These are phyloP conservation scores for Cnemophilus loriae DNA, from an alignment of 2,113 vertebrate genomes.

Conservation along the genomic window DNA sequence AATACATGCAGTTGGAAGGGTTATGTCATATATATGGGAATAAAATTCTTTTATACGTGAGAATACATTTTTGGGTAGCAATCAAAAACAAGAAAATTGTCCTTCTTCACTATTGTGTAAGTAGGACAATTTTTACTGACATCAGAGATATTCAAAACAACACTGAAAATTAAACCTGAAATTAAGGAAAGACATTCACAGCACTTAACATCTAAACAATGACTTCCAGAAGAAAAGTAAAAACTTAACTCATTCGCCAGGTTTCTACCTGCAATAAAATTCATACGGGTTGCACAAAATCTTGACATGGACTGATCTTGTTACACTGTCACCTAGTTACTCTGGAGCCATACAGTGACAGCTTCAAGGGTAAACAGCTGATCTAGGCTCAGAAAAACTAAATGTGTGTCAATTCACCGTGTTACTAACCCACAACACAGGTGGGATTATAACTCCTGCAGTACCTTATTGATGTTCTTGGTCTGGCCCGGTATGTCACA, in stretches of 20 bases:
- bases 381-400: neutral
- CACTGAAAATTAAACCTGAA: neutral
- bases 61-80: neutral
- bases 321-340: neutral
- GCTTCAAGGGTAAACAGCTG: neutral
- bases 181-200: neutral
- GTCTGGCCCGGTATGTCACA: neutral
- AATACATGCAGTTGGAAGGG: neutral
- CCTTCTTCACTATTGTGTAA: neutral
- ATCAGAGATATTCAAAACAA: neutral
- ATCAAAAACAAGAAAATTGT: neutral
- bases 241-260: neutral
- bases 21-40: neutral
- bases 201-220: neutral
- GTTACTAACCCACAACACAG: neutral
- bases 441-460: neutral
- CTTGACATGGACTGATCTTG: neutral
- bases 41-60: neutral
- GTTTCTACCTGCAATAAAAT: neutral
- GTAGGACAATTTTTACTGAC: neutral
- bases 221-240: neutral
- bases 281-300: neutral
- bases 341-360: neutral
- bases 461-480: neutral
- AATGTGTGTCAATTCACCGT: neutral